Evolutionary conservation across 37 sponge, comb jelly and placozoan genomes (phyloP), one percentile per base, ranked within the genome.

Genomic region (Chondrosia reniformis): DNA sequence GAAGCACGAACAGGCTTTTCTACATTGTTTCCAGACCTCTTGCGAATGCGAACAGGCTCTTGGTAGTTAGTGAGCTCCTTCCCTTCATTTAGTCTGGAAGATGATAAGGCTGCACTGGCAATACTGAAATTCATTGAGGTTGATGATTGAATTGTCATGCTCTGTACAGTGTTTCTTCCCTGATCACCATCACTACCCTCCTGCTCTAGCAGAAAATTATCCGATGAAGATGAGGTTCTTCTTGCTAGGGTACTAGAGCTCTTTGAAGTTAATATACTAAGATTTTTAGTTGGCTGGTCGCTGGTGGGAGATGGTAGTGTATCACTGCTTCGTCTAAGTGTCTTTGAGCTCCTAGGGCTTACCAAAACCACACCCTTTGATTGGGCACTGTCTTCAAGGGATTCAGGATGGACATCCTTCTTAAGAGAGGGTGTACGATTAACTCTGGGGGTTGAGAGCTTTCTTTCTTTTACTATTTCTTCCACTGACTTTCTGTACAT

Each of bases 101-200:
- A 25, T 17, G 36, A 21, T 1, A 40, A 40, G 22, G 72, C 2
- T 0, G 38, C 41, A 6, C 19, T 40, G 43, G 22, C 43, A 19
- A 69, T 44, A 4, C 3, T 1, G n/a, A 40, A 69, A 44, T 2
- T 41, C 72, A 69, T 69, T 8, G 72, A 69, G 8, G 38, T 9
- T 3, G 72, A 69, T 7, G 72, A 44, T 6, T 69, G 72, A 6
- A 69, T 69, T 41, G 22, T 21, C 72, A 69, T 69, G 72, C 72
- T 69, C 19, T 44, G 72, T 22, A 69, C 10, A 40, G 72, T 6
- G 37, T 24, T 34, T 2, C 44, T 34, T 17, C 72, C 21, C 9
- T 6, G 28, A 30, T 4, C 66, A 21, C 72, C 72, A 7, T 69
- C 72, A 17, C 30, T 59, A n/a, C n/a, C n/a, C n/a, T n/a, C n/a